Conservation (phyloP, 2,888 invertebrate genomes). For the Galerucella pusilla region DNA sequence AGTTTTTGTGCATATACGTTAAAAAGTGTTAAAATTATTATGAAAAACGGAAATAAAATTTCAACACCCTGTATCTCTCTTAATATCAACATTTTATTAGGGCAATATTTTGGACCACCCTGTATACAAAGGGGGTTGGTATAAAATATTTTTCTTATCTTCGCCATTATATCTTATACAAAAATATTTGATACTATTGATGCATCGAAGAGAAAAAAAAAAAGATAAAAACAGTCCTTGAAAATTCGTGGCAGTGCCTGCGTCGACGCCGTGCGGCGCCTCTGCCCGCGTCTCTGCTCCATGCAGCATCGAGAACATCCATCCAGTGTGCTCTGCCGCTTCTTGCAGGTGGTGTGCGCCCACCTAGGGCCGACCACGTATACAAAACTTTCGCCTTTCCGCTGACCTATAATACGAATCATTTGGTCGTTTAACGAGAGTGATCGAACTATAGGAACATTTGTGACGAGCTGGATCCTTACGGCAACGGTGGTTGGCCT, state of each 20-base stretch:
- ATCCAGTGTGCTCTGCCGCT: constrained; percentile 41
- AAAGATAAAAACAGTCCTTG: constrained; percentile 34
- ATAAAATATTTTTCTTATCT: neutral
- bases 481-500: constrained; percentile 65
- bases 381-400: constrained; percentile 8
- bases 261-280: constrained; percentile 44
- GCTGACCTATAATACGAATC: constrained; percentile 15
- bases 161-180: neutral
- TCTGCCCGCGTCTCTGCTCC: constrained; percentile 49
- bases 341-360: constrained; percentile 35
- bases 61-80: no score
- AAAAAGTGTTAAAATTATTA: no score
- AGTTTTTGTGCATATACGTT: no score
- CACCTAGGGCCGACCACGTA: constrained; percentile 23
- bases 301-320: constrained; percentile 42
- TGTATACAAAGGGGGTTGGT: no score
- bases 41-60: no score
- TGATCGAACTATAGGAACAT: constrained; percentile 32
- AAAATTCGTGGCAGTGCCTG: constrained; percentile 29
- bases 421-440: constrained; percentile 39
- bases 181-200: constrained; percentile 31
- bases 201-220: constrained; percentile 22
- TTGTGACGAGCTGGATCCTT: constrained; percentile 65
- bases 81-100: no score
- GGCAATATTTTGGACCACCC: no score